These are phyloP conservation scores for Erebia aethiops DNA, from an alignment of 2,888 invertebrate species.

Conservation along the genomic window DNA sequence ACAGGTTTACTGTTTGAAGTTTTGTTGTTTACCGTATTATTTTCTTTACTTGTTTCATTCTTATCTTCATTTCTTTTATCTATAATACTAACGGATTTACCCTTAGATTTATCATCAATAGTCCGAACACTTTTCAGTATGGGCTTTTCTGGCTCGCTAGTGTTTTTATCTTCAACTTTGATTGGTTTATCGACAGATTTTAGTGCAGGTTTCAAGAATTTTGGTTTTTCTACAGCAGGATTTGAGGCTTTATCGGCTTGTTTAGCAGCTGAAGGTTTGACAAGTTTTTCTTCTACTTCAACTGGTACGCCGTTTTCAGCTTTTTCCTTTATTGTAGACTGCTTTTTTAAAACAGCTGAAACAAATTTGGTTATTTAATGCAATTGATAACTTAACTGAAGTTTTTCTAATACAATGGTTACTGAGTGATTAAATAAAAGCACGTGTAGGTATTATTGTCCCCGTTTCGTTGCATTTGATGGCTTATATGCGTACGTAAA, in stretches of 20 bases:
- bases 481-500: slow-evolving; percentile 78
- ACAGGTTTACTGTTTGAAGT: slow-evolving; percentile 53
- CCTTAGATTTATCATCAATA: slow-evolving; percentile 73
- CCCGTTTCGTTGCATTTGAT: slow-evolving; percentile 63
- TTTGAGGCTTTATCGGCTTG: slow-evolving; percentile 62
- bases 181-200: slow-evolving; percentile 51
- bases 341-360: slow-evolving; percentile 74
- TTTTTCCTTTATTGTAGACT: slow-evolving; percentile 73
- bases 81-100: slow-evolving; percentile 73
- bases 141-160: slow-evolving; percentile 61
- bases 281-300: slow-evolving; percentile 67
- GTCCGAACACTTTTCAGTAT: slow-evolving; percentile 68
- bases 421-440: slow-evolving; percentile 29
- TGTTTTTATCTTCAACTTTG: slow-evolving; percentile 56
- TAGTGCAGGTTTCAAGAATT: slow-evolving; percentile 60
- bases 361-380: background rate
- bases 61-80: slow-evolving; percentile 63
- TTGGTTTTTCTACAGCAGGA: slow-evolving; percentile 66
- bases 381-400: background rate
- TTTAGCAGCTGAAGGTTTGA: slow-evolving; percentile 73
- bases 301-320: slow-evolving; percentile 67
- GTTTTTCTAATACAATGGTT: background rate
- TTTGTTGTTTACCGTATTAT: slow-evolving; percentile 45
- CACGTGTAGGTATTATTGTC: slow-evolving; percentile 38
- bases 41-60: slow-evolving; percentile 45